These are phyloP conservation scores for Melanotaenia pygmaea DNA, from an alignment of 2,797 vertebrate genomes.

Conservation along the genomic window DNA sequence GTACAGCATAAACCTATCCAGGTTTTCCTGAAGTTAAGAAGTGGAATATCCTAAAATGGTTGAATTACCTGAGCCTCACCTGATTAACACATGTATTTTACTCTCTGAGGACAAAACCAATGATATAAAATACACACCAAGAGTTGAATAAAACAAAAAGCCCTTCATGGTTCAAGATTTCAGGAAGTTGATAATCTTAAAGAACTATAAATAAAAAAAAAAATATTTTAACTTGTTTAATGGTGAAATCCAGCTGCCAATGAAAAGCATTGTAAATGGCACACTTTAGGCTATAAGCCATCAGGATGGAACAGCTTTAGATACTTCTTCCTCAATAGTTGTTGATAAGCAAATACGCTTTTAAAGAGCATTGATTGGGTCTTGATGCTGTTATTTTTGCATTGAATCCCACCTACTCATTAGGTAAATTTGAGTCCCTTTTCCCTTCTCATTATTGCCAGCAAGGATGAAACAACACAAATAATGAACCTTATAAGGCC, in stretches of 20 bases:
- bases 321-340: constrained; percentile 24
- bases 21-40: neutral
- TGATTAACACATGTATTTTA: neutral
- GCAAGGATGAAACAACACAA: constrained; percentile 37
- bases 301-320: constrained; percentile 34
- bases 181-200: no score
- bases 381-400: constrained; percentile 39
- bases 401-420: constrained; percentile 49
- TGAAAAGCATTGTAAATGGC: constrained; percentile 47
- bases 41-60: neutral
- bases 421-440: constrained; percentile 43
- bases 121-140: neutral
- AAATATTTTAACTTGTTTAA: neutral
- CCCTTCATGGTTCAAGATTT: no score
- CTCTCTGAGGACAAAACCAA: neutral
- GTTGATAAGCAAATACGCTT: constrained; percentile 31
- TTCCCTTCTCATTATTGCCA: constrained; percentile 42
- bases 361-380: constrained; percentile 49
- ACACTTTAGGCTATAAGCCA: constrained; percentile 23
- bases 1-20: neutral
- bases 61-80: neutral
- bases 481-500: constrained; percentile 57
- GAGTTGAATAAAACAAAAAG: neutral
- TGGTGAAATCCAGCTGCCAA: constrained; percentile 45
- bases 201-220: no score